Base-by-base conservation (phyloP, 2,113 vertebrate species). In the Gambusia affinis region DNA sequence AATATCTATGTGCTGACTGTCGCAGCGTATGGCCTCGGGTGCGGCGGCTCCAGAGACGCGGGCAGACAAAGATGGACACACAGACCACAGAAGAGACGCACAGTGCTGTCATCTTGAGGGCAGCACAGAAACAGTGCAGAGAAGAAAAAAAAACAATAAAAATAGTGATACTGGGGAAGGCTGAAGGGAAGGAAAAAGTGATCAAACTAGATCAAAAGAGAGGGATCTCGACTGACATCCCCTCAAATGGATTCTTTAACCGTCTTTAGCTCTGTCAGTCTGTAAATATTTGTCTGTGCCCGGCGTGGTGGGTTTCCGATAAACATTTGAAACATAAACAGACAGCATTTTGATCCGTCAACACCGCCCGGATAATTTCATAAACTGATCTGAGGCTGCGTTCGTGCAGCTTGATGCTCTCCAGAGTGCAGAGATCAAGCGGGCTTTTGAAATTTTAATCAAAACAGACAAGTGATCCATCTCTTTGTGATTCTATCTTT, bases 211-310 rank as follows among this genome's bases (percentile, higher is more conserved):
- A 62, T 74, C 61, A 81, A 87, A 84, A 74, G 69, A 74, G 69
- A 74, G 39, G 33, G 17, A 76, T 75, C 57, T 67, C 35, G 0
- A 51, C 66, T 12, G 75, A 81, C 73, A 27, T 12, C 19, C 35
- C 61, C 74, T 86, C 75, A 65, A 68, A 85, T 30, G 57, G 54
- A 78, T 79, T 82, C 29, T 60, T 31, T 29, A 35, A 60, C 4
- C 8, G 3, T 84, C 70, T 70, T 80, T n/a, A 57, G 62, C 30
- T 62, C 37, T 4, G 70, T 81, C 82, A 78, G 77, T 80, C 79
- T 37, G 80, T 82, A 86, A 89, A 87, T 84, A 88, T 87, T 88
- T 88, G 87, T 86, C 79, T 57, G 33, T 68, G 78, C 71, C 77
- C 64, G 57, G 74, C 8, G 22, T 60, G 75, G 86, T 62, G 82